A percentile compares a stretch with the other conserved stretches of the same genome.
These are phyloP conservation scores for Hippoglossus hippoglossus DNA, from an alignment of 2,797 vertebrate species.

Conservation along the genomic window DNA sequence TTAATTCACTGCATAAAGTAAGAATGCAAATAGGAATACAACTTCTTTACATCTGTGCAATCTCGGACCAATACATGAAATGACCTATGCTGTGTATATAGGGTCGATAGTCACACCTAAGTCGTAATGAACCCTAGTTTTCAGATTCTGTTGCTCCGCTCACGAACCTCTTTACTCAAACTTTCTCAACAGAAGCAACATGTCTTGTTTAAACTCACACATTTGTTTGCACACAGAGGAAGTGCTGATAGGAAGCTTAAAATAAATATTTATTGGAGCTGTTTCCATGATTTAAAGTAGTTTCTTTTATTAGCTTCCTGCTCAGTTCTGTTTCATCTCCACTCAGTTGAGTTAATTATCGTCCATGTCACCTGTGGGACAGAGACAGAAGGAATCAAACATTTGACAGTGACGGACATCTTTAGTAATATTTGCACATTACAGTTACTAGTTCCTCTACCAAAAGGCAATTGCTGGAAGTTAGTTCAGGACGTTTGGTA, in stretches of 20 bases:
- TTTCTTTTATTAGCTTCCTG: slow-evolving; percentile 22
- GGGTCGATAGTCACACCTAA: not conserved
- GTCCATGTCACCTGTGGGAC: slow-evolving; percentile 53
- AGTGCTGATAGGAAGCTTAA: slow-evolving; percentile 50
- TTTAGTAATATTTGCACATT: not conserved
- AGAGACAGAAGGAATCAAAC: slow-evolving; percentile 43
- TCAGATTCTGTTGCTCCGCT: not conserved
- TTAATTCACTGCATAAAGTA: slow-evolving; percentile 11
- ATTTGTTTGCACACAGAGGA: slow-evolving; percentile 40
- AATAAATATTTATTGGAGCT: slow-evolving; percentile 69
- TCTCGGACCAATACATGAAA: slow-evolving; percentile 15
- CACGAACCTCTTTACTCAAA: not conserved
- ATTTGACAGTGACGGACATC: not conserved
- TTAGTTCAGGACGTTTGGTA: slow-evolving; percentile 31
- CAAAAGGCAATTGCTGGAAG: slow-evolving; percentile 5
- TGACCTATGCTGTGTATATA: not conserved
- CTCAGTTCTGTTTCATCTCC: slow-evolving; percentile 26
- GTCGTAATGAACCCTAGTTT: not conserved
- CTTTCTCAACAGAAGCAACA: not conserved
- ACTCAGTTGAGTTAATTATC: slow-evolving; percentile 48
- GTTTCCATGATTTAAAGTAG: slow-evolving; percentile 30
- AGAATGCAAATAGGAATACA: not conserved
- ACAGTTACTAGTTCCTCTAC: not conserved
- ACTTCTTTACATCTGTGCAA: slow-evolving; percentile 17
- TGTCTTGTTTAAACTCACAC: slow-evolving; percentile 19